Evolutionary conservation across 37 sponge, comb jelly and placozoan species (phyloP).

Genomic region (Hormiphora californensis): DNA sequence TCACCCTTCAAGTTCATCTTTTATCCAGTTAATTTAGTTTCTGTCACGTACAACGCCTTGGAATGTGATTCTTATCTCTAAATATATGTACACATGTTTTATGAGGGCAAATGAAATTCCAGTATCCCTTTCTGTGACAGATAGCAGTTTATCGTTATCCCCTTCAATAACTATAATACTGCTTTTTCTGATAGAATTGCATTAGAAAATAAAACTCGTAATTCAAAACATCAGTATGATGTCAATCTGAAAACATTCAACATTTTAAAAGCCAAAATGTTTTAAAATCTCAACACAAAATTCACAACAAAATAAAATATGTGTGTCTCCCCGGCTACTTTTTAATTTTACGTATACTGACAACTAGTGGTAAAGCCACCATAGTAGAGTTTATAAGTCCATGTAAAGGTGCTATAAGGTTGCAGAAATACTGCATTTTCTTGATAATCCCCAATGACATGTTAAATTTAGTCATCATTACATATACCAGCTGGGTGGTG

Average conservation of each 20-base stretch:
- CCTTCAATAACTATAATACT: too few relatives aligned
- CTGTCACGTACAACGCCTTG: too few relatives aligned
- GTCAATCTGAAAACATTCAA: too few relatives aligned
- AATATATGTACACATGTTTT: too few relatives aligned
- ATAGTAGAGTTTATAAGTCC: background rate
- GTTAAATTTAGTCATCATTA: background rate
- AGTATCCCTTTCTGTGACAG: too few relatives aligned
- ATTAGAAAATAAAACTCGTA: background rate
- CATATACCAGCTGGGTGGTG: background rate
- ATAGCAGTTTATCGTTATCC: too few relatives aligned
- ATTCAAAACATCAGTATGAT: background rate
- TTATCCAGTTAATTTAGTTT: too few relatives aligned
- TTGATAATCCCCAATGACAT: background rate
- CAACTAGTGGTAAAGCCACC: conserved; percentile 29
- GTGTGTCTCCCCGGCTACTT: background rate
- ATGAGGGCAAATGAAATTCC: too few relatives aligned
- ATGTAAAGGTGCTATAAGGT: background rate
- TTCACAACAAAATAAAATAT: background rate
- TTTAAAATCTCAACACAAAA: background rate
- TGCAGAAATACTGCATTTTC: background rate
- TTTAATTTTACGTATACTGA: background rate
- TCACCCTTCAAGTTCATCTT: too few relatives aligned
- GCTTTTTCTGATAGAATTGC: background rate
- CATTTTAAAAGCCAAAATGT: too few relatives aligned
- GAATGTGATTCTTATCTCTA: too few relatives aligned